Conservation (phyloP, 1,140 invertebrate species). For the Luehdorfia chinensis region DNA sequence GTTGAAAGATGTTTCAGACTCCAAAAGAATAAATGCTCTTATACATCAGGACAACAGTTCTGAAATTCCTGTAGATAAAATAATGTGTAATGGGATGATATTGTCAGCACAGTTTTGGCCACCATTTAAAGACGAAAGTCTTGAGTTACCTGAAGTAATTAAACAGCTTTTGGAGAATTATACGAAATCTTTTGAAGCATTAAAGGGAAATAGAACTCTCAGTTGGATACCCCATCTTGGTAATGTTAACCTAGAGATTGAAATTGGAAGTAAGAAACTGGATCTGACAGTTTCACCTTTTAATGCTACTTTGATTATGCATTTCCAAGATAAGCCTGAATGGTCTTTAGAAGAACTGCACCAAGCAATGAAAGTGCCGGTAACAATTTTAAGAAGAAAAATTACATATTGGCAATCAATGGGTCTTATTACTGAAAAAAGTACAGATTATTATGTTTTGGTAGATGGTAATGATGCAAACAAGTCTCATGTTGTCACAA, state of each 20-base stretch:
- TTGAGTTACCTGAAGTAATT: constrained; percentile 90
- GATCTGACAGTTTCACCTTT: constrained; percentile 93
- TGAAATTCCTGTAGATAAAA: constrained; percentile 77
- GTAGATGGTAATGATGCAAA: constrained; percentile 81
- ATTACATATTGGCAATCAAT: constrained; percentile 95
- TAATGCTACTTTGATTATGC: constrained; percentile 95
- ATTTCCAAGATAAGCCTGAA: constrained; percentile 92
- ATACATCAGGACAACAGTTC: constrained; percentile 86
- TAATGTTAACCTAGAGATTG: constrained; percentile 93
- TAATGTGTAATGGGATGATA: constrained; percentile 87
- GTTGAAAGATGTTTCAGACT: constrained; percentile 96
- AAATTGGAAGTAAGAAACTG: constrained; percentile 89
- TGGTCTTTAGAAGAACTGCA: constrained; percentile 92
- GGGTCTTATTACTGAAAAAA: constrained; percentile 87
- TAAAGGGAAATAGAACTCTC: constrained; percentile 96
- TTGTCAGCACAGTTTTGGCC: constrained; percentile 99
- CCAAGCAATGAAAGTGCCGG: constrained; percentile 89
- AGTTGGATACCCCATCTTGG: constrained; percentile 97
- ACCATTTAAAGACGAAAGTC: constrained; percentile 94
- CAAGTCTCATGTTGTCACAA: constrained; percentile 50
- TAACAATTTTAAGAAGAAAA: constrained; percentile 88
- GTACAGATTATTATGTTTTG: constrained; percentile 85
- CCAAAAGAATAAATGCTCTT: constrained; percentile 91
- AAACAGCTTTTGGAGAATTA: constrained; percentile 91
- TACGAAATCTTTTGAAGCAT: constrained; percentile 93